A percentile compares a stretch with the other conserved stretches of the same genome.
phyloP scores from a whole-genome alignment of 2,113 vertebrate genomes.

The Ornithorhynchus anatinus region DNA sequence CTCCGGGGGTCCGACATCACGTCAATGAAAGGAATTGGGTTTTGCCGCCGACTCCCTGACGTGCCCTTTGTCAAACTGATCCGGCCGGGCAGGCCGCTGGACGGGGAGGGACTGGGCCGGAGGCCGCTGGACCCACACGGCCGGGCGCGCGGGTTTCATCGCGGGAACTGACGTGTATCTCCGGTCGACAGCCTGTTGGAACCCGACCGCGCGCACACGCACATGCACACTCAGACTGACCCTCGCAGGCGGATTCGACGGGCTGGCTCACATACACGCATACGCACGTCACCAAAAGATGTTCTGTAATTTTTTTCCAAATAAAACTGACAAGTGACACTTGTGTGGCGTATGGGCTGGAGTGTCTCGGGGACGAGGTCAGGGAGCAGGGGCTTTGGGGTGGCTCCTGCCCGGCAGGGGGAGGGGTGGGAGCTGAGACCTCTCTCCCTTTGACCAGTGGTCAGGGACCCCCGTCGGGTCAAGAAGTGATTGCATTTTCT shows the following conservation, averaged over 20 bases:
- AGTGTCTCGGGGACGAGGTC: background rate
- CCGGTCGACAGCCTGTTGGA: too few species aligned
- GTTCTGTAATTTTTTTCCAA: constrained; percentile 18
- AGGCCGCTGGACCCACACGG: too few species aligned
- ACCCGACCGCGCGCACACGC: too few species aligned
- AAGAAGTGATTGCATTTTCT: too few species aligned
- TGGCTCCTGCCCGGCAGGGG: background rate
- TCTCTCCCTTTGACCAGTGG: too few species aligned
- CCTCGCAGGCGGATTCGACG: too few species aligned
- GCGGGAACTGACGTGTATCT: too few species aligned
- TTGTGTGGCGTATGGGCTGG: background rate
- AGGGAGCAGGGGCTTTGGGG: background rate
- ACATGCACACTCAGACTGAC: too few species aligned
- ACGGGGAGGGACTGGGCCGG: background rate
- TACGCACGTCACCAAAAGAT: background rate
- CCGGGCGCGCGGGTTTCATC: too few species aligned
- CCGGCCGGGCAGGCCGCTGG: background rate
- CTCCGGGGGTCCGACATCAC: too few species aligned
- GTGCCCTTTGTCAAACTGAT: constrained; percentile 18
- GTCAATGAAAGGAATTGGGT: constrained; percentile 55
- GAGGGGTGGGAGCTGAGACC: background rate
- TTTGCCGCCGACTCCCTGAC: constrained; percentile 42
- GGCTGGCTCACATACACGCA: too few species aligned
- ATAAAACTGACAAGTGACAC: constrained; percentile 16
- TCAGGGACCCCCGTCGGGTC: too few species aligned